These are phyloP conservation scores for Dysidea cf. avara DNA, from an alignment of 37 sponge, comb jelly and placozoan species.

Conservation along the genomic window DNA sequence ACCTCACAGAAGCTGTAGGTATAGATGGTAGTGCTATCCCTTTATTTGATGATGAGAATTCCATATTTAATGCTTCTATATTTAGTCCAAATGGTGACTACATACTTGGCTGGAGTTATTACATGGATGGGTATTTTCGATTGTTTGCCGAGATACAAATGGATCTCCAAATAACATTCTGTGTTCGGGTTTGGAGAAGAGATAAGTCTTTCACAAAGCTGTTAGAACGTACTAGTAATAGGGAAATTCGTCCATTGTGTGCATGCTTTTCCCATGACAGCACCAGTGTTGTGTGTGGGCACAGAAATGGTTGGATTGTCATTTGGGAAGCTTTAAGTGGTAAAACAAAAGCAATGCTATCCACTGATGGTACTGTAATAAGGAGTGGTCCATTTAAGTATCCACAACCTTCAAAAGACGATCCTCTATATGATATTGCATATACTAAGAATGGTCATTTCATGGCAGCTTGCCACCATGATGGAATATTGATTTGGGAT, in stretches of 20 bases:
- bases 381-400: constrained; percentile 10
- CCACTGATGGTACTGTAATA: constrained; percentile 8
- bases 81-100: constrained; percentile 28
- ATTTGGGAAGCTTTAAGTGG: constrained; percentile 6
- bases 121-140: not conserved
- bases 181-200: constrained; percentile 19
- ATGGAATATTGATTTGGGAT: constrained; percentile 29
- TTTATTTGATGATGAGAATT: constrained; percentile 5
- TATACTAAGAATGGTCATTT: constrained; percentile 21
- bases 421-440: not conserved
- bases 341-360: constrained; percentile 2
- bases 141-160: not conserved
- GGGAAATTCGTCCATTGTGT: constrained; percentile 1
- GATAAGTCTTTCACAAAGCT: not conserved
- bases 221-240: not conserved
- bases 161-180: not conserved
- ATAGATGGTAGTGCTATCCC: constrained; percentile 7
- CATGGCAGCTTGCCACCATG: not conserved
- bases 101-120: constrained; percentile 16
- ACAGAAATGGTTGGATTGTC: constrained; percentile 27
- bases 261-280: constrained; percentile 49
- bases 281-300: constrained; percentile 2
- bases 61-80: too few species aligned
- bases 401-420: not conserved
- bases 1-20: not conserved